Evolutionary conservation across 2,797 vertebrate genomes (phyloP).

Genomic region (Mormyrops attenuatus): DNA sequence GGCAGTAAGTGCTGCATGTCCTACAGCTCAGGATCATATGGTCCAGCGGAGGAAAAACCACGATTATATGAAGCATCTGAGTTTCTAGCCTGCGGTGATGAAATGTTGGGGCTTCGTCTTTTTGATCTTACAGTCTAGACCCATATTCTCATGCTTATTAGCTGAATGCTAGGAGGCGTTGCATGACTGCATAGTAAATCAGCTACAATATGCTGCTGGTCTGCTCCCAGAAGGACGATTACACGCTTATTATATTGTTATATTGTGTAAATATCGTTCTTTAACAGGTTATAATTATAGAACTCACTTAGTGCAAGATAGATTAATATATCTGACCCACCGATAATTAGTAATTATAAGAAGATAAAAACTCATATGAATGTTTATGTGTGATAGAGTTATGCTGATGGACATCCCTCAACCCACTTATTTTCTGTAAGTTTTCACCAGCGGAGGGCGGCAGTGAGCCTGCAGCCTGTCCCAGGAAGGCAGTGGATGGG

Average conservation of each 20-base stretch:
- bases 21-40: background rate
- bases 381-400: background rate
- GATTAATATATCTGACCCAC: background rate
- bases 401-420: background rate
- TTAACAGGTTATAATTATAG: background rate
- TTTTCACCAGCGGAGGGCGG: background rate
- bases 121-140: constrained; percentile 16
- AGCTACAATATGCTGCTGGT: background rate
- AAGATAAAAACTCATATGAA: background rate
- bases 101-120: background rate
- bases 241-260: constrained; percentile 3
- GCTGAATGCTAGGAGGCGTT: background rate
- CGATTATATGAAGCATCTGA: background rate
- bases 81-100: background rate
- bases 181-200: background rate
- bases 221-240: background rate
- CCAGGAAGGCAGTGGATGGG: background rate
- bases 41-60: background rate
- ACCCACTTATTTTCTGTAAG: background rate
- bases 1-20: background rate
- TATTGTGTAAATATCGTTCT: background rate
- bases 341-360: background rate
- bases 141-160: background rate
- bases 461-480: background rate
- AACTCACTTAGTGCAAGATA: background rate